phyloP scores from a whole-genome alignment of 2,797 vertebrate genomes.

The Miichthys miiuy region DNA sequence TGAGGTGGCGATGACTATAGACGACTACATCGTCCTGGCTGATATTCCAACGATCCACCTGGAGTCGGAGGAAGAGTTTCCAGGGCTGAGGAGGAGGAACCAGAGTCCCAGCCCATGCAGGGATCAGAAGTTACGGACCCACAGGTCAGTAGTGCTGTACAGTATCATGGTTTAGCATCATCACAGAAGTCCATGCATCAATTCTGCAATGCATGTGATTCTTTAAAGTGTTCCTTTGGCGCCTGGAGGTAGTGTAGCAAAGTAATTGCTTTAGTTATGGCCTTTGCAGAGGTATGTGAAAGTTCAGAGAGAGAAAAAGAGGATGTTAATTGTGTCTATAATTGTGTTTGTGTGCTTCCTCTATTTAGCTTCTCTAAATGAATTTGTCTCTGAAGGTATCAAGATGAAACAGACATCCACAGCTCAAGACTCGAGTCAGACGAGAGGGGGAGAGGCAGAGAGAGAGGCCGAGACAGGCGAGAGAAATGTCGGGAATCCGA shows the following conservation, averaged over 20 bases:
- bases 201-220: neutral
- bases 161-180: neutral
- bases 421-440: conserved; percentile 68
- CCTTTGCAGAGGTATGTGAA: conserved; percentile 8
- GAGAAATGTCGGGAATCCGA: conserved; percentile 78
- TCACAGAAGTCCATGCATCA: conserved; percentile 3
- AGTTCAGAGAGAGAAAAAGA: conserved; percentile 2
- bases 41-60: conserved; percentile 91
- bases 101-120: conserved; percentile 92
- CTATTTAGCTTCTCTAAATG: neutral
- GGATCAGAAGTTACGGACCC: conserved; percentile 87
- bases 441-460: conserved; percentile 81
- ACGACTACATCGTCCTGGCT: conserved; percentile 92
- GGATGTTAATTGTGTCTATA: neutral
- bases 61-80: conserved; percentile 80
- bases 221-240: neutral
- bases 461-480: conserved; percentile 80
- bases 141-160: conserved; percentile 61
- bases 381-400: conserved; percentile 65
- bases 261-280: conserved; percentile 18
- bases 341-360: neutral
- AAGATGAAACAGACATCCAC: conserved; percentile 65
- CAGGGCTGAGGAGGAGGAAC: conserved; percentile 73
- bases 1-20: conserved; percentile 86
- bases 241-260: neutral